Base-by-base conservation (phyloP, 2,113 vertebrate species). In the Pao palembangensis region DNA sequence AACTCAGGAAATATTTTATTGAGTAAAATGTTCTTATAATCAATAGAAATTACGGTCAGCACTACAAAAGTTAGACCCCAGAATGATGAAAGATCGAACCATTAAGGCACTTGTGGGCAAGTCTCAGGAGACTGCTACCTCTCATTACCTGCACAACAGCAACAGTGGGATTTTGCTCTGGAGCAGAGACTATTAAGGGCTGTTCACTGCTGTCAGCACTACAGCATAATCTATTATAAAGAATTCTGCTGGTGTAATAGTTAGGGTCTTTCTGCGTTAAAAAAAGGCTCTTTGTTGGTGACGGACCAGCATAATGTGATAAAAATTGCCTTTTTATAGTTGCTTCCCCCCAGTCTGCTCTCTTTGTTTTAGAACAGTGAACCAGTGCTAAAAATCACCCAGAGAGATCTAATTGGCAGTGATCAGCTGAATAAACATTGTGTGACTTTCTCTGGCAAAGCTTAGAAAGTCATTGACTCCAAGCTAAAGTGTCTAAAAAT, bases 161-260 rank as follows among this genome's bases (percentile, higher is more conserved):
- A 54, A 41, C 41, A 61, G 46, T 61, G 43, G 19, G 18, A 20
- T 51, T 38, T 10, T 51, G 20, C 46, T 55, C 51, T 51, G 15
- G 7, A 47, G 34, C 31, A 60, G 38, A 53, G 7, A 61, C 2
- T 28, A 34, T 61, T 50, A 31, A 62, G 54, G 20, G 50, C 15
- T 16, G 66, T 72, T 61, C 50, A 52, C 55, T 56, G 49, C 71
- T 6, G 10, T 67, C 61, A 76, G 73, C 65, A 61, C 42, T 61
- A 61, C 28, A 31, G 28, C 5, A 31, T 59, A 51, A 61, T 61
- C 52, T 56, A 25, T 76, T 11, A 56, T 66, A 51, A 50, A 20
- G 48, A 64, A 13, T 47, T 75, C 48, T 61, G 44, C 1, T 60
- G 61, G 64, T 57, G 61, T 50, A 38, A 42, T 51, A 4, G 1